Percentiles rank a stretch among this genome's conserved stretches.
phyloP scores from a whole-genome alignment of 1,140 invertebrate species.

The Nymphalis io region DNA sequence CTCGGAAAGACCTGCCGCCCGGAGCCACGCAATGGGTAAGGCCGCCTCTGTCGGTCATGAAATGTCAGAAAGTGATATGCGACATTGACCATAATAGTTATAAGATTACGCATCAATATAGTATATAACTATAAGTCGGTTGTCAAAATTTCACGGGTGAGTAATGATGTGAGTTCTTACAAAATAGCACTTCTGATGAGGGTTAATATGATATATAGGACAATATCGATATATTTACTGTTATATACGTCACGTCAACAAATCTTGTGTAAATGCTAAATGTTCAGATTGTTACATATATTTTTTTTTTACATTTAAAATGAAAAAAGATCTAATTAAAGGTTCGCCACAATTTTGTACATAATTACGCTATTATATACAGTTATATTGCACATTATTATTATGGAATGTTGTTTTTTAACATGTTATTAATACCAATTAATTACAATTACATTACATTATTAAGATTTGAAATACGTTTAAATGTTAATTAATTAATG shows the following conservation, averaged over 20 bases:
- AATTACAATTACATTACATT: constrained; percentile 24
- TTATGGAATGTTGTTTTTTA: constrained; percentile 67
- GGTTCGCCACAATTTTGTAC: constrained; percentile 51
- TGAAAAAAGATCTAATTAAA: constrained; percentile 27
- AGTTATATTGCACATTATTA: constrained; percentile 75
- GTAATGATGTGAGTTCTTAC: too few relatives aligned
- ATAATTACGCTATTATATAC: constrained; percentile 61
- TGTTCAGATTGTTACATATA: not conserved
- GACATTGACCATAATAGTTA: too few relatives aligned
- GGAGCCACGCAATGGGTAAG: too few relatives aligned
- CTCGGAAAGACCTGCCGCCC: too few relatives aligned
- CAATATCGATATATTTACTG: not conserved
- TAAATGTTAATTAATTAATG: constrained; percentile 7
- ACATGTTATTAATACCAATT: constrained; percentile 20
- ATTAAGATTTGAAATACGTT: constrained; percentile 24
- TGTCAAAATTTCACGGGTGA: too few relatives aligned
- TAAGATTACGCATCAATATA: too few relatives aligned
- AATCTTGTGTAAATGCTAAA: not conserved
- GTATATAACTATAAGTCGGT: too few relatives aligned
- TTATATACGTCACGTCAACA: not conserved
- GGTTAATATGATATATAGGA: too few relatives aligned
- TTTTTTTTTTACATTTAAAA: constrained; percentile 1
- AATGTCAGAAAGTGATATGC: too few relatives aligned
- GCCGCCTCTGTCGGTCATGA: too few relatives aligned
- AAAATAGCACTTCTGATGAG: too few relatives aligned